Conservation (phyloP, 2,113 vertebrate genomes). For the Tricholaema leucomelas region DNA sequence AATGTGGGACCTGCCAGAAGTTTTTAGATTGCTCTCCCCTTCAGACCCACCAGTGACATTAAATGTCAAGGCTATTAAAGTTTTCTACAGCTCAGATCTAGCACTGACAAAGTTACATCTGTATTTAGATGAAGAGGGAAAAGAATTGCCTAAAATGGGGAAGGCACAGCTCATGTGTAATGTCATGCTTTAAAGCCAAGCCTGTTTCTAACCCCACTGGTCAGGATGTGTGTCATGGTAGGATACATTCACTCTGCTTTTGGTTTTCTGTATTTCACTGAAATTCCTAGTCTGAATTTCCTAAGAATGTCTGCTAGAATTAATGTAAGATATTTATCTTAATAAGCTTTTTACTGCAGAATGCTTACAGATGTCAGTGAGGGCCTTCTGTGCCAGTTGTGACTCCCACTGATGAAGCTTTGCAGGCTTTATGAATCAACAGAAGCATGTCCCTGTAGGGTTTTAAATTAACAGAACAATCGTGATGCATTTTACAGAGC, state of each 20-base stretch:
- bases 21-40: background rate
- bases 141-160: background rate
- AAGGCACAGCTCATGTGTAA: background rate
- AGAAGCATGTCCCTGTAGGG: conserved; percentile 42
- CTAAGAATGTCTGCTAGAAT: background rate
- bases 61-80: background rate
- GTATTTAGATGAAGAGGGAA: background rate
- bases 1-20: background rate
- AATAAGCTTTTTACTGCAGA: background rate
- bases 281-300: background rate
- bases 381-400: background rate
- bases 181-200: background rate
- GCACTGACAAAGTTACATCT: background rate
- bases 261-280: background rate
- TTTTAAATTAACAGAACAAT: conserved; percentile 51
- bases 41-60: background rate
- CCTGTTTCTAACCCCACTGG: background rate
- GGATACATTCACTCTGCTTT: background rate
- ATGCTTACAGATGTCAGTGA: background rate
- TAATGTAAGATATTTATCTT: background rate
- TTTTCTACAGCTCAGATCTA: background rate
- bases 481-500: conserved; percentile 37
- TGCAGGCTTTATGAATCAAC: conserved; percentile 1
- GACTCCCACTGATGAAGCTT: conserved; percentile 4
- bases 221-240: background rate